phyloP scores from a whole-genome alignment of 2,113 vertebrate species.

The Laticauda colubrina region DNA sequence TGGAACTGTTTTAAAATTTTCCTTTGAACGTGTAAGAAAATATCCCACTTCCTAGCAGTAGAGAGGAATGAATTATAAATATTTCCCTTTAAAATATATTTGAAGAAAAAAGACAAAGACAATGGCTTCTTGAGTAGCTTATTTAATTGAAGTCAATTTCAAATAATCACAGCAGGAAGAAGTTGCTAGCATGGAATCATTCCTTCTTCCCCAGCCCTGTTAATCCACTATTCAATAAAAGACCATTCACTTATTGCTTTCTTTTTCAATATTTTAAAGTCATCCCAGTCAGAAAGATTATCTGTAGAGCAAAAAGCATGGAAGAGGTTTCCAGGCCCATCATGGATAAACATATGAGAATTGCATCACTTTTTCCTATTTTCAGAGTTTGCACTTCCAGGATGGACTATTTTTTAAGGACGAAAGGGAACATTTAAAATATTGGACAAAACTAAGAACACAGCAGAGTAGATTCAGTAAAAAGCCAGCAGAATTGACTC shows the following conservation, averaged over 20 bases:
- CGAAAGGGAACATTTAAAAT: not conserved
- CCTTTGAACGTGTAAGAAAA: slow-evolving; percentile 17
- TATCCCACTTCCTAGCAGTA: not conserved
- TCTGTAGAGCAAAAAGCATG: not conserved
- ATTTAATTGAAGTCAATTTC: not conserved
- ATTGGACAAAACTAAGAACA: not conserved
- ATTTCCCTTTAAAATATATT: slow-evolving; percentile 33
- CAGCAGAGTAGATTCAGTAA: not conserved
- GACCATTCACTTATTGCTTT: not conserved
- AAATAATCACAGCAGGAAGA: not conserved
- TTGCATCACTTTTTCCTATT: not conserved
- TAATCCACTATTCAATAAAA: not conserved
- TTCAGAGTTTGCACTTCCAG: not conserved
- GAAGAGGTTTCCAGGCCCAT: not conserved
- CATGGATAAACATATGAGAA: not conserved
- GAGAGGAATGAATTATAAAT: slow-evolving; percentile 1
- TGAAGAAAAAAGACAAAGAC: slow-evolving; percentile 21
- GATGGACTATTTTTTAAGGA: not conserved
- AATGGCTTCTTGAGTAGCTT: slow-evolving; percentile 39
- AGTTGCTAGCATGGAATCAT: not conserved
- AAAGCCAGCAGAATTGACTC: not conserved
- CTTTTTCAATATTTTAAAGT: not conserved
- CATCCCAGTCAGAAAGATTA: not conserved
- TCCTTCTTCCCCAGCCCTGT: not conserved
- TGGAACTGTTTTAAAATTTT: slow-evolving; percentile 42